These are phyloP conservation scores for Epicampocera succincta DNA, from an alignment of 2,888 invertebrate genomes.

Conservation along the genomic window DNA sequence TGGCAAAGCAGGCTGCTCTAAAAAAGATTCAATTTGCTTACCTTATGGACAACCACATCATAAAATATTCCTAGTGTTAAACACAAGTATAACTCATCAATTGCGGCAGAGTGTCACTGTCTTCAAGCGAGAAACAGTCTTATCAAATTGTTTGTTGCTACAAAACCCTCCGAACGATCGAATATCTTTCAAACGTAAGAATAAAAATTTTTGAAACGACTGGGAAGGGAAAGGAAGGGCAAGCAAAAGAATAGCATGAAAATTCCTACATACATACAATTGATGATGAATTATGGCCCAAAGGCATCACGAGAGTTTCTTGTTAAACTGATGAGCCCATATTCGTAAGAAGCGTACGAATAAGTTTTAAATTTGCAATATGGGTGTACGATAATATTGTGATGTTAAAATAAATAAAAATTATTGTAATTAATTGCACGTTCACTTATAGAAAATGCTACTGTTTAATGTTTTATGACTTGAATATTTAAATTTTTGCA, in stretches of 20 bases:
- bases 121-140: constrained; percentile 40
- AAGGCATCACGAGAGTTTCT: constrained; percentile 62
- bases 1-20: too few species aligned
- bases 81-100: background rate
- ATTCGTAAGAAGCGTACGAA: background rate
- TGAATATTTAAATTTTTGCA: constrained; percentile 34
- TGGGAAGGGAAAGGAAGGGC: background rate
- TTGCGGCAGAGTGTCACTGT: background rate
- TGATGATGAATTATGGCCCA: constrained; percentile 67
- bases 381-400: background rate
- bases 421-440: constrained; percentile 65
- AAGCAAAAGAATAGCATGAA: constrained; percentile 17
- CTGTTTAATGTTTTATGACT: constrained; percentile 55
- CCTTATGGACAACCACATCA: too few species aligned
- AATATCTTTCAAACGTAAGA: constrained; percentile 48
- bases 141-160: constrained; percentile 49
- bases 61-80: too few species aligned
- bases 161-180: constrained; percentile 38
- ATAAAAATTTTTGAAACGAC: too few species aligned
- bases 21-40: too few species aligned
- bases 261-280: constrained; percentile 37
- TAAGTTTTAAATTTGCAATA: background rate
- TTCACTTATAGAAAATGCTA: constrained; percentile 60
- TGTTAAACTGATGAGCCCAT: constrained; percentile 24
- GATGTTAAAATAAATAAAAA: constrained; percentile 58